These are phyloP conservation scores for Unio pictorum DNA, from an alignment of 2,888 invertebrate genomes.

Conservation along the genomic window DNA sequence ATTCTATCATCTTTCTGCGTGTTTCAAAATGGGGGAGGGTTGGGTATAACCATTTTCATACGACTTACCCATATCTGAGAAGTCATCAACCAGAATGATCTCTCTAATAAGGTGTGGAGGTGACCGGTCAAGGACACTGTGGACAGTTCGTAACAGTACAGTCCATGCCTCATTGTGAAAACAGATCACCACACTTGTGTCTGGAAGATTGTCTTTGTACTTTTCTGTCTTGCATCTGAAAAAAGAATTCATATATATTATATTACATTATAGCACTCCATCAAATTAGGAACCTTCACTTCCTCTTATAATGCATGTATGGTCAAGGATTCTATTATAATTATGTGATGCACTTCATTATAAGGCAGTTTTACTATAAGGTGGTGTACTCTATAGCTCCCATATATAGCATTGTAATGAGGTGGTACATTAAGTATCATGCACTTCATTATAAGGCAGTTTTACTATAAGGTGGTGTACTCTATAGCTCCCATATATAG, in stretches of 20 bases:
- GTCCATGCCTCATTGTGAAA: slow-evolving; percentile 99
- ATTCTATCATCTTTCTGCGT: background rate
- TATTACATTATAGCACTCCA: background rate
- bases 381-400: no score
- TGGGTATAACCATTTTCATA: no score
- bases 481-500: no score
- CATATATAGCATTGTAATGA: no score
- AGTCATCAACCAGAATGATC: slow-evolving; percentile 95
- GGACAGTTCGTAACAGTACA: slow-evolving; percentile 93
- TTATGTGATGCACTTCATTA: no score
- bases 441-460: no score
- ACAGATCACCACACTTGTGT: slow-evolving; percentile 71
- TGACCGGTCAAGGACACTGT: slow-evolving; percentile 94
- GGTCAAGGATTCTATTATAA: no score
- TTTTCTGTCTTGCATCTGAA: slow-evolving; percentile 63
- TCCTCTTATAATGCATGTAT: no score
- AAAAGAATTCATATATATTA: slow-evolving; percentile 2
- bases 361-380: no score
- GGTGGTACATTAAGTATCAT: no score
- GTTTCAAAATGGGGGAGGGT: background rate
- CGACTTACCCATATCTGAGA: slow-evolving; percentile 75
- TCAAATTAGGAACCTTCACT: no score
- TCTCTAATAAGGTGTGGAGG: slow-evolving; percentile 91
- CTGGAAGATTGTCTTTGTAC: slow-evolving; percentile 66
- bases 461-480: no score